A percentile compares a stretch with the other conserved stretches of the same genome.
Conservation (phyloP, 2,113 vertebrate genomes). For the Centropus unirufus region DNA sequence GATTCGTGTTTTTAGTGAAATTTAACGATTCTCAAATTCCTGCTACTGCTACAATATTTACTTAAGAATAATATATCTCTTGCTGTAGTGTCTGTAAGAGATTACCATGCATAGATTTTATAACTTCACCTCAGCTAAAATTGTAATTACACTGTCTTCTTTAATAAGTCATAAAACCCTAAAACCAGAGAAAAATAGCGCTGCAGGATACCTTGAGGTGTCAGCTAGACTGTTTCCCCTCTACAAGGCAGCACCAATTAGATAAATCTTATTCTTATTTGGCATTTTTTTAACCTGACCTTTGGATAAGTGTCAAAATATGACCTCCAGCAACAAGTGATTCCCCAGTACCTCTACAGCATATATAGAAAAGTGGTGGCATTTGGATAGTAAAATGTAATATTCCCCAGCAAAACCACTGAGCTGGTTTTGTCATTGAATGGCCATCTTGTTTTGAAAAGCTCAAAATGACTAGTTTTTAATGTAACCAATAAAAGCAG, state of each 20-base stretch:
- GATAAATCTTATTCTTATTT: not conserved
- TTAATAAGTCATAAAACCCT: slow-evolving; percentile 37
- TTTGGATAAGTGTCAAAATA: slow-evolving; percentile 10
- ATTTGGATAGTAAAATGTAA: not conserved
- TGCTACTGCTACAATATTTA: slow-evolving; percentile 13
- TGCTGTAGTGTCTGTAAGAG: slow-evolving; percentile 9
- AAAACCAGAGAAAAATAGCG: not conserved
- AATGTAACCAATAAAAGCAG: not conserved
- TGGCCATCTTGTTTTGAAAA: not conserved
- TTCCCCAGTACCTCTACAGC: not conserved
- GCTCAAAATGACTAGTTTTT: not conserved
- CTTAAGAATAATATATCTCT: slow-evolving; percentile 14
- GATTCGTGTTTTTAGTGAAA: not conserved
- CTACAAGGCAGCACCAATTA: not conserved
- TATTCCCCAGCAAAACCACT: not conserved
- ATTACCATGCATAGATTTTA: slow-evolving; percentile 41
- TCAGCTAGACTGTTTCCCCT: not conserved
- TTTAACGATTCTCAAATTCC: not conserved
- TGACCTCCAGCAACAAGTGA: not conserved
- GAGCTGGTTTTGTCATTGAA: not conserved
- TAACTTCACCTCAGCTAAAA: not conserved
- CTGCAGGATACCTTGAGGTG: slow-evolving; percentile 35
- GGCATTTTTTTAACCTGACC: slow-evolving; percentile 54
- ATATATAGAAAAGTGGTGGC: not conserved
- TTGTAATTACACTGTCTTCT: slow-evolving; percentile 45